These are phyloP conservation scores for Epinephelus fuscoguttatus DNA, from an alignment of 2,113 vertebrate genomes.

Conservation along the genomic window DNA sequence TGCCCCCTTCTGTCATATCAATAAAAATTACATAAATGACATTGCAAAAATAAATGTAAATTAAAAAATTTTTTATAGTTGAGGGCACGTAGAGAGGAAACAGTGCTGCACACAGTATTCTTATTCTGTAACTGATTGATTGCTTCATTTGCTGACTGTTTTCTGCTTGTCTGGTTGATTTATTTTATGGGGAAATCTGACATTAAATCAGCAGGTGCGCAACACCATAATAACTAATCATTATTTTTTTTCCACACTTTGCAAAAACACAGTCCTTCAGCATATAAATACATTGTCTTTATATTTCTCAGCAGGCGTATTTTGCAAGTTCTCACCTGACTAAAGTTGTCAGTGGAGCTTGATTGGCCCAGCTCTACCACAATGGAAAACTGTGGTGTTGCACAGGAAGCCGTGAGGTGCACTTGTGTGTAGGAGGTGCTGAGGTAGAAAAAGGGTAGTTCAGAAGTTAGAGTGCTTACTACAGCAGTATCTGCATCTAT, in stretches of 20 bases:
- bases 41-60: constrained; percentile 23
- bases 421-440: constrained; percentile 76
- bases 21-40: constrained; percentile 26
- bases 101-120: no score
- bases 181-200: background rate
- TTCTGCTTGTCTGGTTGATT: background rate
- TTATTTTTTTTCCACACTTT: no score
- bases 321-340: constrained; percentile 45
- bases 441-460: constrained; percentile 69
- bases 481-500: constrained; percentile 73
- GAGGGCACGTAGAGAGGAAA: background rate
- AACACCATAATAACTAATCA: background rate
- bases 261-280: background rate
- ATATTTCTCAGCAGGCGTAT: background rate
- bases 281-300: background rate
- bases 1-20: constrained; percentile 62
- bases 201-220: background rate
- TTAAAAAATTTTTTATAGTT: background rate
- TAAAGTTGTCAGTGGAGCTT: constrained; percentile 31
- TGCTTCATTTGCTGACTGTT: background rate
- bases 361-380: constrained; percentile 46
- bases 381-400: constrained; percentile 82
- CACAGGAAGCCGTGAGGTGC: constrained; percentile 80
- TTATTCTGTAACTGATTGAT: background rate
- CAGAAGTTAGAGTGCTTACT: constrained; percentile 72